Percentiles rank a stretch among this genome's conserved stretches.
phyloP scores from a whole-genome alignment of 2,797 vertebrate genomes.

The Pangasius mekongensis region DNA sequence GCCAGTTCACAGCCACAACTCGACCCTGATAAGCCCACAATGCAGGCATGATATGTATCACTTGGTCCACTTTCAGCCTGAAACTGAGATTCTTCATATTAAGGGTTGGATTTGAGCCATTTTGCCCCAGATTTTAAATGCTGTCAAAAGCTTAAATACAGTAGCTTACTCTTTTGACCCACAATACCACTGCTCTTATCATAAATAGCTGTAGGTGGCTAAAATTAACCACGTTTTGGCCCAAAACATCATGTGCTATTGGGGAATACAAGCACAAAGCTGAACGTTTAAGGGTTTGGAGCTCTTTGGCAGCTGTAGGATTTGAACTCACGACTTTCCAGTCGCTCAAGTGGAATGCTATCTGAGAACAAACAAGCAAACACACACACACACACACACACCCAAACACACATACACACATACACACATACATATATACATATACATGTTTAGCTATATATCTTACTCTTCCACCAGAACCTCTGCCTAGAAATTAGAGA shows the following conservation, averaged over 20 bases:
- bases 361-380: neutral
- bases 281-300: neutral
- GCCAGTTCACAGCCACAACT: neutral
- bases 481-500: neutral
- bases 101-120: neutral
- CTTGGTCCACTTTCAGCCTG: neutral
- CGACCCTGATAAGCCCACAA: neutral
- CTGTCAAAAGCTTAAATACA: conserved; percentile 5
- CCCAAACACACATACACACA: conserved; percentile 1
- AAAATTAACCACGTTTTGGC: neutral
- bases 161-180: neutral
- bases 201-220: neutral
- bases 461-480: neutral
- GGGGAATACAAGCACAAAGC: neutral
- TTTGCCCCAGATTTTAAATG: neutral
- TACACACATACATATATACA: neutral
- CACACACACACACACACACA: neutral
- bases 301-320: neutral
- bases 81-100: neutral
- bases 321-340: neutral
- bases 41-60: neutral
- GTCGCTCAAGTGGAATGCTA: neutral
- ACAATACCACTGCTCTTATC: neutral
- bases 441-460: no score
- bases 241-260: neutral